Percentiles rank a stretch among this genome's conserved stretches.
Evolutionary conservation across 64 coral and sea anemone species (phyloP).

Genomic region (Stichodactyla helianthus): DNA sequence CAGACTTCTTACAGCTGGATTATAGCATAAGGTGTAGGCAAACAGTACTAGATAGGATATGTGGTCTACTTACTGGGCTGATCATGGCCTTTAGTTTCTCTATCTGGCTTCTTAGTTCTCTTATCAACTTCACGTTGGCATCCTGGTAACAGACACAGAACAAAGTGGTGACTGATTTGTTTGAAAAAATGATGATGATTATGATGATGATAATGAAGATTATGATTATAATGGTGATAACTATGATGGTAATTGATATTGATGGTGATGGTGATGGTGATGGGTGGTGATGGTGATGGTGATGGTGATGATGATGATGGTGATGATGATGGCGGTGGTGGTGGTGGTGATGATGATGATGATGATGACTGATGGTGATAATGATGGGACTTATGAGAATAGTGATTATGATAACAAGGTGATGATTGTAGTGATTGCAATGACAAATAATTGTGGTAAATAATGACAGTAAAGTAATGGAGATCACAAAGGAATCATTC

Average conservation of each 20-base stretch:
- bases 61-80: conserved; percentile 68
- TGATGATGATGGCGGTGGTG: background rate
- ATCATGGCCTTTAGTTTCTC: conserved; percentile 87
- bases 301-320: background rate
- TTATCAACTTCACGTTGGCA: conserved; percentile 94
- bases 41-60: background rate
- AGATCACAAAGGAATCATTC: background rate
- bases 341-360: background rate
- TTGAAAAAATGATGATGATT: background rate
- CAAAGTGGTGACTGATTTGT: no score
- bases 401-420: background rate
- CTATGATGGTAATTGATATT: background rate
- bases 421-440: background rate
- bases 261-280: no score
- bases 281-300: background rate
- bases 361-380: background rate
- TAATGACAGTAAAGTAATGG: background rate
- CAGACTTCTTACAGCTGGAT: no score
- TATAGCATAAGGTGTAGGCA: no score
- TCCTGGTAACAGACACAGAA: conserved; percentile 36
- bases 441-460: background rate
- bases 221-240: background rate
- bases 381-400: background rate
- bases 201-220: background rate
- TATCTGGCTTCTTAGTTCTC: conserved; percentile 89